Evolutionary conservation across 2,113 vertebrate species (phyloP).

Genomic region (Ciconia maguari): DNA sequence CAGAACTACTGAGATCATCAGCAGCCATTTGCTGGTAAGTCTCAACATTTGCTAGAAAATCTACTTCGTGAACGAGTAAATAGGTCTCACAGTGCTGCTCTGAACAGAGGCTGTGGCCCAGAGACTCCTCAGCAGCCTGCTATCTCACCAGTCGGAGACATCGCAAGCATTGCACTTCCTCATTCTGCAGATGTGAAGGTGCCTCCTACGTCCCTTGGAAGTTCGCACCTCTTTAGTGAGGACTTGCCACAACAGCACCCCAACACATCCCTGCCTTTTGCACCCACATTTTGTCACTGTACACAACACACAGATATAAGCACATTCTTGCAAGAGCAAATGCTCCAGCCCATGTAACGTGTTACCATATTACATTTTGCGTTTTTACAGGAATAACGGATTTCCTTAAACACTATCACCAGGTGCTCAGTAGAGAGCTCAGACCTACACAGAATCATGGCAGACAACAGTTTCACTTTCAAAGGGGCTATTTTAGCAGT

Average conservation of each 20-base stretch:
- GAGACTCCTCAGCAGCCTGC: background rate
- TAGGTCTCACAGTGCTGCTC: background rate
- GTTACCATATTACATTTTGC: background rate
- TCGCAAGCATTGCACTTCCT: rapidly evolving
- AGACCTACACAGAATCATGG: background rate
- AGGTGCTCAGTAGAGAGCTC: background rate
- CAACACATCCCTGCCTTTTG: background rate
- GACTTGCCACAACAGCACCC: background rate
- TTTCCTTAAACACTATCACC: background rate
- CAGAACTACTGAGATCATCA: background rate
- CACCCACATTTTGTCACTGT: background rate
- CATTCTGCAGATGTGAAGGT: background rate
- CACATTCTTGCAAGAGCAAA: background rate
- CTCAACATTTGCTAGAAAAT: background rate
- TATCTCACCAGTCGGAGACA: background rate
- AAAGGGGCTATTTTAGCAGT: background rate
- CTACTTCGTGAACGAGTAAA: background rate
- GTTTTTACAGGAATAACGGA: background rate
- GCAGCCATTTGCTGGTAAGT: background rate
- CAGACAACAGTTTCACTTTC: background rate
- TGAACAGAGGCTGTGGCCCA: background rate
- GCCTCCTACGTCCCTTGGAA: background rate
- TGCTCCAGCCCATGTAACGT: background rate
- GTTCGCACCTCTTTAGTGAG: background rate
- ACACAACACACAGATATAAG: rapidly evolving